Evolutionary conservation across 2,113 vertebrate species (phyloP).

Genomic region (Cervus canadensis): DNA sequence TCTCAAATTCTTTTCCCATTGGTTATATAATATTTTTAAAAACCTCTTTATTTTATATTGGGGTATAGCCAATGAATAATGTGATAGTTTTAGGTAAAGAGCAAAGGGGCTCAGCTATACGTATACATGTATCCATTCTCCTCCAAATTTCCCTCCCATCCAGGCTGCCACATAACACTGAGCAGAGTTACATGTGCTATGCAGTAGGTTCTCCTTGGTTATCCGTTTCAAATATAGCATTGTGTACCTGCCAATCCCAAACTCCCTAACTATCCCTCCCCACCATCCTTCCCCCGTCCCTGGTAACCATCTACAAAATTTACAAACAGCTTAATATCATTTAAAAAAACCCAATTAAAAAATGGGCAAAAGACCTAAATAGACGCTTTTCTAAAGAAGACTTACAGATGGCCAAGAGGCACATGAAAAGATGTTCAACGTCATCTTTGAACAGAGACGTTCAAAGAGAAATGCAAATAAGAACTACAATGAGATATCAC

Average conservation of each 20-base stretch:
- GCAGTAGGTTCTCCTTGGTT: neutral
- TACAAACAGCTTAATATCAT: neutral
- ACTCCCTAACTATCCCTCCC: neutral
- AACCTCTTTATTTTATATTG: neutral
- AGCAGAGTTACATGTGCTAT: neutral
- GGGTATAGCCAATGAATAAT: neutral
- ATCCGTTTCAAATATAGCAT: neutral
- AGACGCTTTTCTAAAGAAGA: neutral
- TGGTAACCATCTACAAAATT: neutral
- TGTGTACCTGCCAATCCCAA: neutral
- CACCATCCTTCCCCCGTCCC: neutral
- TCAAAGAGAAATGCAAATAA: neutral
- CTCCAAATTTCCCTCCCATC: neutral
- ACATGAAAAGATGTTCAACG: neutral
- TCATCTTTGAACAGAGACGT: too few species aligned
- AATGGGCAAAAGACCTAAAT: neutral
- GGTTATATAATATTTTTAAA: neutral
- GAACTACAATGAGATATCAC: neutral
- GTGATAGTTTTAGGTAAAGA: neutral
- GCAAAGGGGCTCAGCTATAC: neutral
- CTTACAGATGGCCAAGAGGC: neutral
- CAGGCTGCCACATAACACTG: neutral
- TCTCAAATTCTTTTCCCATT: neutral
- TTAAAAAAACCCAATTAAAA: neutral
- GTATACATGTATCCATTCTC: neutral